These are phyloP conservation scores for Lamellibrachia columna DNA, from an alignment of 2,888 invertebrate species.

Conservation along the genomic window DNA sequence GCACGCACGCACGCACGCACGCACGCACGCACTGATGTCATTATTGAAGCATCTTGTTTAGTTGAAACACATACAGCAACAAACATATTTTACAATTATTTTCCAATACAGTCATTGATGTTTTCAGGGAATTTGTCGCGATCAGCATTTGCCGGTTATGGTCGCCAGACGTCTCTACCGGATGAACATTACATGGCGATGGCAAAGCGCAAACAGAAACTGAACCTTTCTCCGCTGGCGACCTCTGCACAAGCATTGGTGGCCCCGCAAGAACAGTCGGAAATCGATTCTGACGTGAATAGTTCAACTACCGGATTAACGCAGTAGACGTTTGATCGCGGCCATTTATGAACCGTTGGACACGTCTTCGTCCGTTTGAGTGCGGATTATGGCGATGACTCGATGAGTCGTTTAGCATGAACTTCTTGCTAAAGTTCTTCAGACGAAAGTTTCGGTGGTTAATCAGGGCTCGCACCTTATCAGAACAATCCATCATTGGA, in stretches of 20 bases:
- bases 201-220: neutral
- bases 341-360: neutral
- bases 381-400: neutral
- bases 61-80: neutral
- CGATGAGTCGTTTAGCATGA: neutral
- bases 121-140: neutral
- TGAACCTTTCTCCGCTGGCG: neutral
- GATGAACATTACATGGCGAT: neutral
- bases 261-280: neutral
- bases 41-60: neutral
- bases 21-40: neutral
- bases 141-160: neutral
- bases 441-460: neutral
- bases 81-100: neutral
- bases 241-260: neutral
- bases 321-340: neutral
- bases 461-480: neutral
- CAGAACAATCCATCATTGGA: neutral
- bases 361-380: neutral
- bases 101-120: neutral
- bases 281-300: neutral
- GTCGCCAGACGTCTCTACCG: neutral
- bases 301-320: neutral
- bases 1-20: no score
- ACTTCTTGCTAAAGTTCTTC: neutral